Evolutionary conservation across 2,888 invertebrate genomes (phyloP), one percentile per base, ranked within the genome.

Genomic region (Polia nebulosa): DNA sequence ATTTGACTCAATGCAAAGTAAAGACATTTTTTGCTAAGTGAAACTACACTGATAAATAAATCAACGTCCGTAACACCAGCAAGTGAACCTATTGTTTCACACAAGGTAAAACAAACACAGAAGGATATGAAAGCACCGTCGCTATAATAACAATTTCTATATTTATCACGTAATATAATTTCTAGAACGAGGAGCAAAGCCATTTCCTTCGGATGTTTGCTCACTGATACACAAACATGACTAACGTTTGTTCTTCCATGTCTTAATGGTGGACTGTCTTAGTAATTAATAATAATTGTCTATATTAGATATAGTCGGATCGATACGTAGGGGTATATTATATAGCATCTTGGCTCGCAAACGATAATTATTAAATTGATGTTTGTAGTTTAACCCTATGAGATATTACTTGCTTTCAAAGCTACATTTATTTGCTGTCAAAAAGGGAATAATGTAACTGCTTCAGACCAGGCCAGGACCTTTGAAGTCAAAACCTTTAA

Each of bases 131-230:
- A 52, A 29, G 34, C 29, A 39, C 27, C 27, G 53, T 60, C 49
- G 41, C 32, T 49, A 45, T 25, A 74, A 76, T 57, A 62, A 63
- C 76, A 76, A 69, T 57, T 27, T 63, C 61, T 76, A 62, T 71
- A 80, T 62, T 80, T 70, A 76, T 62, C 25, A 49, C 34, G 32
- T 52, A 76, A 65, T 61, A 56, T 41, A 11, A 68, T 59, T 58
- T 59, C 55, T 62, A 66, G 56, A 65, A 66, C 45, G 55, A 63
- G 45, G 59, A 68, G 72, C 72, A 72, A 72, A 78, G 15, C 64
- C 68, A 78, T 81, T 78, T 81, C 81, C 68, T 51, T 53, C 39
- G 71, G 83, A 81, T 81, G 72, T 83, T 76, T 68, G 41, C 45
- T 39, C 20, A 47, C 32, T 63, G 63, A 55, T 63, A 68, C 20